Evolutionary conservation across 2,888 invertebrate species (phyloP).

Genomic region (Acronicta aceris): DNA sequence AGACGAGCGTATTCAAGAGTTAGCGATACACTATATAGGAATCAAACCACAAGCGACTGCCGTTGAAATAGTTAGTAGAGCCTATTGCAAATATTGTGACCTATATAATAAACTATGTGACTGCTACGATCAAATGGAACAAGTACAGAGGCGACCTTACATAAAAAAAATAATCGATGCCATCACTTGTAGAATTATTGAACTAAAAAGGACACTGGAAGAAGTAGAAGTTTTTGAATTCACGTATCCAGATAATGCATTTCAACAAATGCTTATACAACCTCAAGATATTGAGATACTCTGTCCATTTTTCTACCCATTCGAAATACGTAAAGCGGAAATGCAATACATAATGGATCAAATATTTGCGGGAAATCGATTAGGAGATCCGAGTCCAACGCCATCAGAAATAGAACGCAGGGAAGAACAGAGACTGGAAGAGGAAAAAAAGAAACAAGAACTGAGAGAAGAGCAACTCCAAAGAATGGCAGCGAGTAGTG

Average conservation of each 20-base stretch:
- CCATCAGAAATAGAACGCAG: conserved; percentile 72
- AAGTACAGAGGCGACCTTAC: conserved; percentile 89
- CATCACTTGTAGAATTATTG: conserved; percentile 88
- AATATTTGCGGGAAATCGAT: conserved; percentile 79
- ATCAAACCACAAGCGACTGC: conserved; percentile 84
- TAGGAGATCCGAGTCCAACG: conserved; percentile 78
- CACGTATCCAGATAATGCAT: conserved; percentile 92
- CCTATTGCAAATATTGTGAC: conserved; percentile 86
- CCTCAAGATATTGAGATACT: conserved; percentile 91
- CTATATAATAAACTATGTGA: conserved; percentile 89
- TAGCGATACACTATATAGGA: conserved; percentile 70
- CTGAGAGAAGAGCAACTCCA: conserved; percentile 73
- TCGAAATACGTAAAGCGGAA: conserved; percentile 85
- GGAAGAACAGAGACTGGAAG: conserved; percentile 71
- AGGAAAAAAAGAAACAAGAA: conserved; percentile 67
- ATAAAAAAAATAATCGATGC: conserved; percentile 90
- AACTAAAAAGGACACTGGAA: conserved; percentile 88
- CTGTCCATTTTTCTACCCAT: conserved; percentile 90
- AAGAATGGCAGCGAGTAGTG: conserved; percentile 71
- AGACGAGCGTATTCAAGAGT: conserved; percentile 74
- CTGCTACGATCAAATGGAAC: conserved; percentile 90
- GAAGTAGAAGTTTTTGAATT: conserved; percentile 89
- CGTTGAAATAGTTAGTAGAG: conserved; percentile 84
- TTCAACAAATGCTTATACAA: conserved; percentile 91
- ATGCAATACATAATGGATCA: conserved; percentile 83